A percentile compares a stretch with the other conserved stretches of the same genome.
Evolutionary conservation across 1,140 invertebrate species (phyloP).

Genomic region (Anastrepha obliqua): DNA sequence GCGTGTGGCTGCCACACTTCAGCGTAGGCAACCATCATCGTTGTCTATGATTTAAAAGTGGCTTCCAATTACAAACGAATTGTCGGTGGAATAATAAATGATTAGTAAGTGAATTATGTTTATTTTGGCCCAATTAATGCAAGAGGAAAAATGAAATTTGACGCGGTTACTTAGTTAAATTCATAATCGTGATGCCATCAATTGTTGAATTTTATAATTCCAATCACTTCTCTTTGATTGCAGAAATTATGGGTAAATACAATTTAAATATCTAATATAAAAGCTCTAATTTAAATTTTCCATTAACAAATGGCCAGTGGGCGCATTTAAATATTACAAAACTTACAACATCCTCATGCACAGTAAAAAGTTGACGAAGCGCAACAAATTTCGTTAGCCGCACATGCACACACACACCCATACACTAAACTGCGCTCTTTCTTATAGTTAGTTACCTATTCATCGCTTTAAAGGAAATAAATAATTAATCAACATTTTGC

Average conservation of each 20-base stretch:
- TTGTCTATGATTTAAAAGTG: neutral
- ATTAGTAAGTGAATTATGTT: neutral
- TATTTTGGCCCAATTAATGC: neutral
- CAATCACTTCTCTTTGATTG: neutral
- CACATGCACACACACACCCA: neutral
- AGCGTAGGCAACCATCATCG: neutral
- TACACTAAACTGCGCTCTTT: neutral
- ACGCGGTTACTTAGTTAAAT: neutral
- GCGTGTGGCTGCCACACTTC: slow-evolving; percentile 16
- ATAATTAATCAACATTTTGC: neutral
- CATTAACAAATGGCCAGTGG: neutral
- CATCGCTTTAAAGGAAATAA: neutral
- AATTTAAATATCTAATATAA: neutral
- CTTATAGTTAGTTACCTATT: neutral
- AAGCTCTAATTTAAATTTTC: neutral
- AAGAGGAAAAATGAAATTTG: neutral
- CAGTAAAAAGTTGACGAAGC: neutral
- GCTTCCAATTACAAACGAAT: slow-evolving; percentile 37
- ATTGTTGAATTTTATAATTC: neutral
- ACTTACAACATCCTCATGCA: neutral
- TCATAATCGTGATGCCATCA: neutral
- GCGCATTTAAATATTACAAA: neutral
- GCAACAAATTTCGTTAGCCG: neutral
- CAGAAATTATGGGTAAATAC: neutral
- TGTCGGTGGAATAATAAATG: neutral